phyloP scores from a whole-genome alignment of 2,888 invertebrate species.

The Dyspetes luteomarginatus region DNA sequence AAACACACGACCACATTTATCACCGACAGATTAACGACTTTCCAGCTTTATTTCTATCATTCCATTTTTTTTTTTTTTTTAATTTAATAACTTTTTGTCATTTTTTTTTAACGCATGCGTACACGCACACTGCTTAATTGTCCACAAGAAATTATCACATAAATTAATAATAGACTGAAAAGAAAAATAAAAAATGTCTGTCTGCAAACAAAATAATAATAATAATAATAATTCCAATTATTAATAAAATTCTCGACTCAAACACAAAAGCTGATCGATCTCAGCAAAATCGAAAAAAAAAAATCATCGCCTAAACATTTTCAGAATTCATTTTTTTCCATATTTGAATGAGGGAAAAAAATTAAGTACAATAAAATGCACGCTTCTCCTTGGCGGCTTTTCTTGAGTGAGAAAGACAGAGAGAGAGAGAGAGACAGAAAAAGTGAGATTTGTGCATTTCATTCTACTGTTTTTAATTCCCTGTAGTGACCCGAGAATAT shows the following conservation, averaged over 20 bases:
- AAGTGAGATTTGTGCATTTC: constrained; percentile 1
- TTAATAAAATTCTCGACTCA: too few relatives aligned
- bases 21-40: background rate
- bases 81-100: background rate
- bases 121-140: too few relatives aligned
- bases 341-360: too few relatives aligned
- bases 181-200: too few relatives aligned
- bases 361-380: constrained; percentile 1
- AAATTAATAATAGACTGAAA: too few relatives aligned
- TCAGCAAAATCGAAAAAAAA: too few relatives aligned
- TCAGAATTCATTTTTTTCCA: too few relatives aligned
- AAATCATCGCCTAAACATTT: too few relatives aligned
- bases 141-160: too few relatives aligned
- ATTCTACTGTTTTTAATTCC: constrained; percentile 25
- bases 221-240: too few relatives aligned
- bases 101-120: background rate
- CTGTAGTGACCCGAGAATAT: constrained; percentile 20
- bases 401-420: background rate
- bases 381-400: background rate
- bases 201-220: too few relatives aligned
- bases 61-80: background rate
- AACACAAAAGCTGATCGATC: too few relatives aligned
- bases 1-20: background rate
- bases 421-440: background rate
- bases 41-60: background rate